Percentiles rank a stretch among this genome's conserved stretches.
phyloP scores from a whole-genome alignment of 2,797 vertebrate species.

The Rhinoraja longicauda region DNA sequence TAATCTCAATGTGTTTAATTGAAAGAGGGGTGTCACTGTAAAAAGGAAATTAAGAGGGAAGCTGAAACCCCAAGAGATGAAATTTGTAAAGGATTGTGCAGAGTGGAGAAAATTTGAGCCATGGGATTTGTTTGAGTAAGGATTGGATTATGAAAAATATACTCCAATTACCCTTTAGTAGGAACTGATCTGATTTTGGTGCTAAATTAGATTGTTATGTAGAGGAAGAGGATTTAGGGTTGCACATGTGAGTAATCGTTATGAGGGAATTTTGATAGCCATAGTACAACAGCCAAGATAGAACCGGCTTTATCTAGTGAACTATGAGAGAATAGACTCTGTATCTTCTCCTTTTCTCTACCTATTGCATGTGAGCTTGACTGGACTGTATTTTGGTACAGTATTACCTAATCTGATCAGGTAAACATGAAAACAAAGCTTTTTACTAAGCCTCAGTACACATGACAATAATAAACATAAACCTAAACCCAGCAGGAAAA shows the following conservation, averaged over 20 bases:
- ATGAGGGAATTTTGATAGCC: background rate
- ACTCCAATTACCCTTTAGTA: background rate
- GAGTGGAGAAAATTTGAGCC: background rate
- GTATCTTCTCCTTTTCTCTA: no score
- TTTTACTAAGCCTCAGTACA: no score
- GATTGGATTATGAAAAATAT: background rate
- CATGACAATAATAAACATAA: no score
- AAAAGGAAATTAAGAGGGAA: background rate
- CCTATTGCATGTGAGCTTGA: no score
- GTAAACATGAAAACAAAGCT: no score
- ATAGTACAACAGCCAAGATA: background rate
- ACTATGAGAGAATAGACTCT: background rate
- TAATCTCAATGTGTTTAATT: background rate
- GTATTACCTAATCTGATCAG: no score
- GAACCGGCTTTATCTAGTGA: background rate
- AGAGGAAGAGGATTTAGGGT: background rate
- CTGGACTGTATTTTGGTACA: no score
- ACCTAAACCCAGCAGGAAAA: background rate
- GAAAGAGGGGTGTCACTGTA: background rate
- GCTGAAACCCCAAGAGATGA: background rate
- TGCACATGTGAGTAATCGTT: background rate
- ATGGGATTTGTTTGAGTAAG: background rate
- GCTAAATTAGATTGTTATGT: background rate
- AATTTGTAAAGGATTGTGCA: background rate
- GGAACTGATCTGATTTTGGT: background rate